A percentile compares a stretch with the other conserved stretches of the same genome.
phyloP scores from a whole-genome alignment of 1,140 invertebrate genomes.

The Drosophila ambigua region DNA sequence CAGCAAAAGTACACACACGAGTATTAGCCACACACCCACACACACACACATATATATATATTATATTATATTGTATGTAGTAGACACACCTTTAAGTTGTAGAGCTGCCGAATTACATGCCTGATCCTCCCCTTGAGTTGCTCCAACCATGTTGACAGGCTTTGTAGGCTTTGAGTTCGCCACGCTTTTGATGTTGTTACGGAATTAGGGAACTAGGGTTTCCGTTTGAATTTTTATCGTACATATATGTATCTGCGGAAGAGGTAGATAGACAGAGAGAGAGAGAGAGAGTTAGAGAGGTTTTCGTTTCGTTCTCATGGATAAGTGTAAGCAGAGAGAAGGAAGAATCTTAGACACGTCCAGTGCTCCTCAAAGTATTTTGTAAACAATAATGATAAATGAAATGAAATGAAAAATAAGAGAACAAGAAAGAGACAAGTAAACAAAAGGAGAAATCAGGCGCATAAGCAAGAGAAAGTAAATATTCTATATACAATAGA shows the following conservation, averaged over 20 bases:
- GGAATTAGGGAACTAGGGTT: not conserved
- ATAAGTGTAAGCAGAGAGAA: conserved; percentile 52
- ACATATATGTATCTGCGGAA: too few relatives aligned
- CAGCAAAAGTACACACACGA: not conserved
- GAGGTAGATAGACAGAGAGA: not conserved
- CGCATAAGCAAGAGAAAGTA: conserved; percentile 23
- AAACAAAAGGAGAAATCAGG: conserved; percentile 23
- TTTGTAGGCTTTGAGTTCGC: conserved; percentile 26
- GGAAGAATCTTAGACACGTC: conserved; percentile 78
- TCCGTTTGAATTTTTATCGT: not conserved
- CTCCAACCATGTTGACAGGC: conserved; percentile 25
- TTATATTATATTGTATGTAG: conserved; percentile 25
- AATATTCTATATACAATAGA: conserved; percentile 47
- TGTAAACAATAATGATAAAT: conserved; percentile 83
- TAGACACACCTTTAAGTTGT: conserved; percentile 53
- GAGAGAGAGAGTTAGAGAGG: conserved; percentile 11
- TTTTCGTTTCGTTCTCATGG: conserved; percentile 55
- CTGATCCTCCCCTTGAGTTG: not conserved
- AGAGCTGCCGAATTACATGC: conserved; percentile 35
- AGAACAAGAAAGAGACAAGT: conserved; percentile 1
- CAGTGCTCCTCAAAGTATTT: conserved; percentile 83
- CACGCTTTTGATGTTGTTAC: conserved; percentile 39
- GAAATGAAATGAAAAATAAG: conserved; percentile 7
- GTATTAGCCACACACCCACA: too few relatives aligned
- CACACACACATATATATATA: too few relatives aligned